phyloP scores from a whole-genome alignment of 2,888 invertebrate species.

The Melinopterus prodromus region DNA sequence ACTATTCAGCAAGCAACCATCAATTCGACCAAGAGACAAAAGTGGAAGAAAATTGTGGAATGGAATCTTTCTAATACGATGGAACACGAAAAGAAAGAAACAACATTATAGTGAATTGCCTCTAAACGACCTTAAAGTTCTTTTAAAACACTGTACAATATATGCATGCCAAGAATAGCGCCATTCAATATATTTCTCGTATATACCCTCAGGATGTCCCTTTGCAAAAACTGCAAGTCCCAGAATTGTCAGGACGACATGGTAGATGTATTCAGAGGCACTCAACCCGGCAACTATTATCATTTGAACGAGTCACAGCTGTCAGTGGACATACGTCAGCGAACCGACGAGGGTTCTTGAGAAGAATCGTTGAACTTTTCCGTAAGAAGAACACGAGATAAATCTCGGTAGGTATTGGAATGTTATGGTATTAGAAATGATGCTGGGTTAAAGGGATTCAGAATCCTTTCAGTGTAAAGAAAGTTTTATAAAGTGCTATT shows the following conservation, averaged over 20 bases:
- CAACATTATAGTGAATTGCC: too few relatives aligned
- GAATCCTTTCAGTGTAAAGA: background rate
- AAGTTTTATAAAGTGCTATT: slow-evolving; percentile 18
- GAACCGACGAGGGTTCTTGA: background rate
- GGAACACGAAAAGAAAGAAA: too few relatives aligned
- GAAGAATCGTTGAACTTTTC: background rate
- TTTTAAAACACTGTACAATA: background rate
- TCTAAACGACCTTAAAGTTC: too few relatives aligned
- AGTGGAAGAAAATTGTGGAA: too few relatives aligned
- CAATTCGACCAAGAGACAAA: too few relatives aligned
- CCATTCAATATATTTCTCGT: too few relatives aligned
- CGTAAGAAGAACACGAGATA: background rate
- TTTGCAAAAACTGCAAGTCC: background rate
- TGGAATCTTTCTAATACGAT: too few relatives aligned
- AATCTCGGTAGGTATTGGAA: background rate
- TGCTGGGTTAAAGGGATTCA: background rate
- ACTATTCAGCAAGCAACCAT: too few relatives aligned
- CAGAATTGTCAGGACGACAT: background rate
- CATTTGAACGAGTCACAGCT: background rate
- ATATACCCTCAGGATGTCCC: too few relatives aligned
- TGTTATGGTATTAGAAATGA: background rate
- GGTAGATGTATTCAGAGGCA: background rate
- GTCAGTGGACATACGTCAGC: background rate
- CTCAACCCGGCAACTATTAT: background rate
- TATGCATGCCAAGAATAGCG: too few relatives aligned